Evolutionary conservation across 2,888 invertebrate species (phyloP).

Genomic region (Archaeoteleia sp.): DNA sequence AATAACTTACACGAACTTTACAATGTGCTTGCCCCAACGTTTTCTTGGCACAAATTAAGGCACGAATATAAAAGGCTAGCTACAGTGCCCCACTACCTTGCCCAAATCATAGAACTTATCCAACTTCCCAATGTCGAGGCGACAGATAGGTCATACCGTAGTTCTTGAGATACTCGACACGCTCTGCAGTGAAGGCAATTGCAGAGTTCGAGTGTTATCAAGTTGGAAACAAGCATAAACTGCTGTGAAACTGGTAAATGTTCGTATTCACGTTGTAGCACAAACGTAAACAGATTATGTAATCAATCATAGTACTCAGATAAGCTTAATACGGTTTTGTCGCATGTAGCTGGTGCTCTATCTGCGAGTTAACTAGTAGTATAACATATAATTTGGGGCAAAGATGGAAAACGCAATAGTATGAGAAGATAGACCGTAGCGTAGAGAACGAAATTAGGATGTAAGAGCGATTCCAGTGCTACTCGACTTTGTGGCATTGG

Average conservation of each 20-base stretch:
- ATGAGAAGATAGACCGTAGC: slow-evolving; percentile 1
- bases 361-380: slow-evolving; percentile 5
- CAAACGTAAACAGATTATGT: slow-evolving; percentile 38
- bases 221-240: slow-evolving; percentile 17
- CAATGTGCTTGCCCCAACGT: not conserved
- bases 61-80: slow-evolving; percentile 7
- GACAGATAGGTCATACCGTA: slow-evolving; percentile 8
- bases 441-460: slow-evolving; percentile 8
- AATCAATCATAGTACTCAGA: slow-evolving; percentile 54
- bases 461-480: not conserved
- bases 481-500: not conserved
- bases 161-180: slow-evolving; percentile 9
- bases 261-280: slow-evolving; percentile 1
- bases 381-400: slow-evolving; percentile 3
- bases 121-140: slow-evolving; percentile 13
- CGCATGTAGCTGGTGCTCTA: slow-evolving; percentile 6
- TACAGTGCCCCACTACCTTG: slow-evolving; percentile 3
- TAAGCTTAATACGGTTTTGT: slow-evolving; percentile 39
- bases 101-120: slow-evolving; percentile 8
- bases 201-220: slow-evolving; percentile 1
- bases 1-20: slow-evolving; percentile 19
- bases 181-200: slow-evolving; percentile 8
- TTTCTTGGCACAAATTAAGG: slow-evolving; percentile 1
- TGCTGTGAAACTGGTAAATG: slow-evolving; percentile 9
- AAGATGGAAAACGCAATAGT: slow-evolving; percentile 10